Percentiles rank a stretch among this genome's conserved stretches.
Conservation (phyloP, 2,888 invertebrate species). For the Ypsolopha scabrella region DNA sequence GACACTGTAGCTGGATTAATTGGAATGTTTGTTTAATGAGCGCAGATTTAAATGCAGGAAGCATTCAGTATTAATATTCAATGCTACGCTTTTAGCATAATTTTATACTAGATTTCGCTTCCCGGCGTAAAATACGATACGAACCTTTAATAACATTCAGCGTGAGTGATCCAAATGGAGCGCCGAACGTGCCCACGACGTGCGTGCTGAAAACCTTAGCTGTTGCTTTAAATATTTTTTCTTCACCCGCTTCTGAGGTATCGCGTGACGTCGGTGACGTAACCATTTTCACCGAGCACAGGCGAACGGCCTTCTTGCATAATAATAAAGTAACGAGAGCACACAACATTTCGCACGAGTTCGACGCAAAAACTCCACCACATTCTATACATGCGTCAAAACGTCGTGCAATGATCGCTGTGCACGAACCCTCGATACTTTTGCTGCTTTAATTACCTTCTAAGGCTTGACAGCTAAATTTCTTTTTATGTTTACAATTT, state of each 20-base stretch:
- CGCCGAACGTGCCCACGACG: background rate
- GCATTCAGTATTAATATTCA: background rate
- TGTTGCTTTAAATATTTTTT: background rate
- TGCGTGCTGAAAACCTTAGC: background rate
- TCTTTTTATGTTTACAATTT: background rate
- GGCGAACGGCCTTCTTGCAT: constrained; percentile 5
- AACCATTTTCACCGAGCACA: constrained; percentile 28
- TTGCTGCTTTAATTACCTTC: background rate
- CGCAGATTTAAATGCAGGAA: background rate
- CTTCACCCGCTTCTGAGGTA: background rate
- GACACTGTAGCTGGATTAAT: background rate
- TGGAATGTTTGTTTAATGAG: background rate
- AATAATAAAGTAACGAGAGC: constrained; percentile 1
- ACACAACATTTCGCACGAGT: background rate
- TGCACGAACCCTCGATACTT: background rate
- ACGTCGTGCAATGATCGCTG: background rate
- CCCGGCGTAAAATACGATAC: too few species aligned
- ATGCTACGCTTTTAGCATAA: background rate
- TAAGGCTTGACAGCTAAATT: background rate
- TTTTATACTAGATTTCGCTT: too few species aligned
- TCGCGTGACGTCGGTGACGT: constrained; percentile 30
- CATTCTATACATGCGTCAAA: background rate
- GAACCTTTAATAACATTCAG: too few species aligned
- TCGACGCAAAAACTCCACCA: background rate
- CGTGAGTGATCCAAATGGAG: too few species aligned